Evolutionary conservation across 1,140 invertebrate genomes (phyloP).

Genomic region (Grapholita molesta): DNA sequence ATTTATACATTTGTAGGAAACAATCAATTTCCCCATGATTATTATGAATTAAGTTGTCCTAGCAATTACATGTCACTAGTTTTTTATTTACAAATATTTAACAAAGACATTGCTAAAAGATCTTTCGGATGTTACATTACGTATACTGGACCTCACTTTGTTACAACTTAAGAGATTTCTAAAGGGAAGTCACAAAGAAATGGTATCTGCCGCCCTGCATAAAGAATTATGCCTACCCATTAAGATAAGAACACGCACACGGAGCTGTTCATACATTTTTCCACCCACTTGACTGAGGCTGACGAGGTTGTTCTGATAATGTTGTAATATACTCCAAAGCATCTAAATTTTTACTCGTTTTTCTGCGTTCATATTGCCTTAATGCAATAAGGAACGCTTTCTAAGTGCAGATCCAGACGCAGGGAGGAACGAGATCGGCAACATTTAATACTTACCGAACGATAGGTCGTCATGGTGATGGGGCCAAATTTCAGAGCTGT

Average conservation of each 20-base stretch:
- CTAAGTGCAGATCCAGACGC: background rate
- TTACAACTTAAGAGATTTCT: background rate
- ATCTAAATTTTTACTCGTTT: background rate
- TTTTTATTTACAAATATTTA: slow-evolving; percentile 9
- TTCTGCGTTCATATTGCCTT: background rate
- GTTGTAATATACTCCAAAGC: background rate
- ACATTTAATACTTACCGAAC: slow-evolving; percentile 45
- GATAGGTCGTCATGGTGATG: slow-evolving; percentile 62
- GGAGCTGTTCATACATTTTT: background rate
- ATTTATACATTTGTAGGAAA: too few relatives aligned
- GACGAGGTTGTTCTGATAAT: slow-evolving; percentile 1
- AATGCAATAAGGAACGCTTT: background rate
- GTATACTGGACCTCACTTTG: background rate
- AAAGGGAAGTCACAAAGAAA: background rate
- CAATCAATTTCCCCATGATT: too few relatives aligned
- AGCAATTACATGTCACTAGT: too few relatives aligned
- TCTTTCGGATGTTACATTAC: too few relatives aligned
- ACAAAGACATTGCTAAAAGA: background rate
- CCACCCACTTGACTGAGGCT: background rate
- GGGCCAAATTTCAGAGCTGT: slow-evolving; percentile 58
- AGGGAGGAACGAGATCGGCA: background rate
- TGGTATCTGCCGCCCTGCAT: background rate
- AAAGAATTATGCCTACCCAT: slow-evolving; percentile 5
- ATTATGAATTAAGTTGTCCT: too few relatives aligned
- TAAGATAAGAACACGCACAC: slow-evolving; percentile 7